Evolutionary conservation across 2,888 invertebrate species (phyloP), one percentile per base, ranked within the genome.

Genomic region (Caprella mutica): DNA sequence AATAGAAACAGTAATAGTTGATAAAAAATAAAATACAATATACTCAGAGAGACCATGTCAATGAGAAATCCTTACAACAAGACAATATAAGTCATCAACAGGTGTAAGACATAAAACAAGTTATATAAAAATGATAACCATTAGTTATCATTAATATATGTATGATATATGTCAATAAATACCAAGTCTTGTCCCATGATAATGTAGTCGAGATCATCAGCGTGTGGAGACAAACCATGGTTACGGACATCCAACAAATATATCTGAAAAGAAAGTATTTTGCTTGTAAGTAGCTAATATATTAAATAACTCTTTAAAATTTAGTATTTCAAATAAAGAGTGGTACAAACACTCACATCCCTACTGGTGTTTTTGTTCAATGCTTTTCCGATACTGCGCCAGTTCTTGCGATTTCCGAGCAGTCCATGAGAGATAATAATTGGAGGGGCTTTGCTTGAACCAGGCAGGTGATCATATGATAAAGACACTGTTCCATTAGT

Each of bases 181-280:
- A 60, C 24, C 4, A 93, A 69, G 73, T 96, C 96, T 54, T 76
- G 77, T 0, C 84, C 81, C 78, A 93, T 80, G 39, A 81, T 78
- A 9, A 77, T 72, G 70, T 91, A 93, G 24, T 77, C 79, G 73
- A 90, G 85, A 0, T 81, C 77, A 0, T 77, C 67, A 0, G 81
- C 76, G 71, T 93, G 92, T 1, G 86, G 84, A 70, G 93, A 93
- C 65, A 91, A 89, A 0, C 96, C 97, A 73, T 97, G 97, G 74
- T 97, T 96, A 70, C 96, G 78, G 5, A 87, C 85, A 75, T 97
- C 97, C 30, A 93, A 78, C 5, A 85, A 78, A 62, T 88, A 79
- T 0, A 91, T 76, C 80, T 65, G 52, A 23, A 51, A 39, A 30
- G 21, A 6, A 29, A 14, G 33, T 12, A 23, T 5, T n/a, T n/a